Evolutionary conservation across 2,888 invertebrate species (phyloP), one percentile per base, ranked within the genome.

Genomic region (Muschampia plurimacula): DNA sequence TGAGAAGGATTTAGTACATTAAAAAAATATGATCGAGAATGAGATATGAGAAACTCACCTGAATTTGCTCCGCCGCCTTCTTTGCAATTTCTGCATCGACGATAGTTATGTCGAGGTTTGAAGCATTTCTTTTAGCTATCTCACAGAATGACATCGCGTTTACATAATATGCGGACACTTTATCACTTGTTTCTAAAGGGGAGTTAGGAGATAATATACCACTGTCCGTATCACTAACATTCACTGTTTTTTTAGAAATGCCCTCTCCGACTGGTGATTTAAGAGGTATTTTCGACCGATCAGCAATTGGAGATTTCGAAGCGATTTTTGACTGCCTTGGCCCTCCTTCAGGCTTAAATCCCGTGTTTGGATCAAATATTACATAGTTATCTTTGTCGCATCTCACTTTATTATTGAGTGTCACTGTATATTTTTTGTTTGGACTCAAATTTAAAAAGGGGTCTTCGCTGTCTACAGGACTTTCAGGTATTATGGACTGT

Each of bases 121-220:
- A 81, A 0, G 87, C 81, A 79, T 84, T 87, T 80, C 84, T 92
- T 75, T 85, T 91, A 36, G 86, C 89, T 13, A 85, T 85, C 74
- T 88, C 89, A 83, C 91, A 89, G 77, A 94, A 93, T 12, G 87
- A 89, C 0, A 89, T 86, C 7, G 92, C 93, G 66, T 94, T 94
- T 39, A 86, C 93, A 77, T 93, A 94, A 79, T 91, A 87, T 3
- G 85, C 81, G 12, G 88, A 84, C 62, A 82, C 77, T 70, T 84
- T 89, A 74, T 93, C 92, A 83, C 90, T 92, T 2, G 86, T 85
- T 73, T 95, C 96, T 69, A 95, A 93, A 0, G 96, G 96, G 36
- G 96, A 96, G 78, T 95, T 95, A 0, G 96, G 96, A 78, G 96
- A 96, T 63, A 96, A 84, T 80, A 96, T 96, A 5, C 96, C 96